These are phyloP conservation scores for Apeira syringaria DNA, from an alignment of 2,888 invertebrate genomes.

Conservation along the genomic window DNA sequence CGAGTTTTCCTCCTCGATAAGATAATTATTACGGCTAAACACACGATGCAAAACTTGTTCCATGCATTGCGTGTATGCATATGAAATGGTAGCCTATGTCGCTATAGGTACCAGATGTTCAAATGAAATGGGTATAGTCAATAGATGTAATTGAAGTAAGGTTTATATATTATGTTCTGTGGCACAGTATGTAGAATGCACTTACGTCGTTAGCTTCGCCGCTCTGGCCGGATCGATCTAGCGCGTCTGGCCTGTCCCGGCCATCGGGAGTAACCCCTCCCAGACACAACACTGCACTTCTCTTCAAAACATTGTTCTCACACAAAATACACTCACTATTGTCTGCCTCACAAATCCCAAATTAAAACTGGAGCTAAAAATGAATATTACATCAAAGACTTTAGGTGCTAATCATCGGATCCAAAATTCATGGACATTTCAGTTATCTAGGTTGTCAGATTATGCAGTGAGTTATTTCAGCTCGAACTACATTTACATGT, in stretches of 20 bases:
- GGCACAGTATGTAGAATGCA: constrained; percentile 40
- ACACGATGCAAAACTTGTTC: too few relatives aligned
- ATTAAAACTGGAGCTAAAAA: constrained; percentile 1
- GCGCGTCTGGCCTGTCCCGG: constrained; percentile 56
- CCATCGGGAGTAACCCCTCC: constrained; percentile 45
- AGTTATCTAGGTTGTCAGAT: constrained; percentile 1
- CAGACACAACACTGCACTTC: constrained; percentile 49
- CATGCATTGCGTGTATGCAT: too few relatives aligned
- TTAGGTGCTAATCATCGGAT: constrained; percentile 7
- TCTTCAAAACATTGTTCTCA: constrained; percentile 28
- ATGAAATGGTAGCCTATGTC: too few relatives aligned
- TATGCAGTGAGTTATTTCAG: constrained; percentile 29
- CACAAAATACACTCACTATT: constrained; percentile 15
- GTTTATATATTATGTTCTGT: too few relatives aligned
- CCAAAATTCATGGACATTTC: constrained; percentile 2
- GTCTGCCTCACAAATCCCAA: not conserved
- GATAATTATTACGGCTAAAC: too few relatives aligned
- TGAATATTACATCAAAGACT: constrained; percentile 1
- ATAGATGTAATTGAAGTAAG: too few relatives aligned
- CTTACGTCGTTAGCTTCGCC: constrained; percentile 59
- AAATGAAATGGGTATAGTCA: too few relatives aligned
- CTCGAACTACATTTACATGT: constrained; percentile 41
- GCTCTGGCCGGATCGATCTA: constrained; percentile 70
- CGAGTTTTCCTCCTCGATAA: too few relatives aligned
- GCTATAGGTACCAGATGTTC: too few relatives aligned